Conservation (phyloP, 2,888 invertebrate species). For the Neelides folsomi region DNA sequence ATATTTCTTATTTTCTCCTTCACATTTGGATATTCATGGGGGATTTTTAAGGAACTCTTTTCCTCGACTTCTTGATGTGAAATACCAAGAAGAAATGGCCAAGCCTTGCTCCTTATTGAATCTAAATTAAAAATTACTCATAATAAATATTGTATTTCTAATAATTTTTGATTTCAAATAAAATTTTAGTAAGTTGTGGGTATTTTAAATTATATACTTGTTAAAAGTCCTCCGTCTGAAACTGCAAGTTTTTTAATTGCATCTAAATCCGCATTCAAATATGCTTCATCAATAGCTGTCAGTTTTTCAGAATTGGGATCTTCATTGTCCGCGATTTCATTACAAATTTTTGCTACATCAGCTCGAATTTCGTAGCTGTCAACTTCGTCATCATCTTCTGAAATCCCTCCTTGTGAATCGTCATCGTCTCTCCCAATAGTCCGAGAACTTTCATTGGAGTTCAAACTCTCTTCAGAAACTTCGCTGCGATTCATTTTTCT, state of each 20-base stretch:
- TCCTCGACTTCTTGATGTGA: conserved; percentile 15
- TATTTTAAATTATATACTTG: conserved; percentile 16
- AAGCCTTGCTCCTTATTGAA: conserved; percentile 21
- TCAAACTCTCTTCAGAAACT: no score
- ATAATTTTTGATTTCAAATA: not conserved
- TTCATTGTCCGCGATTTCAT: conserved; percentile 21
- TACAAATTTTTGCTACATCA: conserved; percentile 25
- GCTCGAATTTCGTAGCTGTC: conserved; percentile 16
- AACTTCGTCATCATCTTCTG: conserved; percentile 2
- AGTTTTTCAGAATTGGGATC: conserved; percentile 19
- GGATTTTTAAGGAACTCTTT: conserved; percentile 13
- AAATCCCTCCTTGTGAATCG: not conserved
- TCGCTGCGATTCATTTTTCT: no score
- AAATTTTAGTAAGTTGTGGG: not conserved
- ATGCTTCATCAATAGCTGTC: conserved; percentile 16
- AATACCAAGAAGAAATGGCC: conserved; percentile 26
- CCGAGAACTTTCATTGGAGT: not conserved
- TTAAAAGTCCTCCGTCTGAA: conserved; percentile 23
- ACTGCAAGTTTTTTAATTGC: conserved; percentile 21
- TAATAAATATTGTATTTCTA: not conserved
- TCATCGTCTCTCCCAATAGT: conserved; percentile 8
- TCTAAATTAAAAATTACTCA: conserved; percentile 14
- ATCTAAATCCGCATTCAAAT: conserved; percentile 4
- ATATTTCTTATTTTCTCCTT: conserved; percentile 22
- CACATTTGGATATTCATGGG: conserved; percentile 18